phyloP scores from a whole-genome alignment of 2,113 vertebrate species.

The Colaptes auratus region DNA sequence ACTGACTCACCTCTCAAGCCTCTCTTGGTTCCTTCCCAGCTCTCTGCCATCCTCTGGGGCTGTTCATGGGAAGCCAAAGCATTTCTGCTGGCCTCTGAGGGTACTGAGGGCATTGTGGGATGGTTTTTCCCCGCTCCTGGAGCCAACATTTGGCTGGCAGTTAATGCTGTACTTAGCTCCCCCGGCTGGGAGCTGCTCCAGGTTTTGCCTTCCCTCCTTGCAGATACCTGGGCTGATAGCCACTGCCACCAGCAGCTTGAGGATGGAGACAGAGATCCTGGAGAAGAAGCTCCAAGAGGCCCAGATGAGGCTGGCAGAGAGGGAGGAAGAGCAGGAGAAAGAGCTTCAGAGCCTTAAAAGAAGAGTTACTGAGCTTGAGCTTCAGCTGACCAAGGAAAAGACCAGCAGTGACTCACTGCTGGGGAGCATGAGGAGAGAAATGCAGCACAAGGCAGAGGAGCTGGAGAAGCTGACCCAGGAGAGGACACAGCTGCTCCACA shows the following conservation, averaged over 20 bases:
- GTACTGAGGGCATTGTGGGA: not conserved
- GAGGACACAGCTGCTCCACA: slow-evolving; percentile 75
- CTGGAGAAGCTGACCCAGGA: slow-evolving; percentile 77
- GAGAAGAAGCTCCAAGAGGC: slow-evolving; percentile 75
- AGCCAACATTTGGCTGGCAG: not conserved
- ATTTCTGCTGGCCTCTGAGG: not conserved
- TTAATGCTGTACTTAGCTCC: not conserved
- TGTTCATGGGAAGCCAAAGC: not conserved
- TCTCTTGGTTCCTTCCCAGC: no score
- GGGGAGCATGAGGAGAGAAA: slow-evolving; percentile 74
- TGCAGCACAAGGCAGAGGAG: slow-evolving; percentile 79
- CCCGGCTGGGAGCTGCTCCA: not conserved
- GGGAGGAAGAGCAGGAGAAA: slow-evolving; percentile 70
- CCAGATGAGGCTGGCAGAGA: slow-evolving; percentile 63
- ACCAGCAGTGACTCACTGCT: slow-evolving; percentile 60
- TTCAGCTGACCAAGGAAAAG: slow-evolving; percentile 77
- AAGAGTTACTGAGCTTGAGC: slow-evolving; percentile 69
- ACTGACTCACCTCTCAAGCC: no score
- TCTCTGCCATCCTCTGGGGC: no score
- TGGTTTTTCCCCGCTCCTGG: not conserved
- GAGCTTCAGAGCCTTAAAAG: slow-evolving; percentile 75
- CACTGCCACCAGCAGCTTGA: slow-evolving; percentile 72
- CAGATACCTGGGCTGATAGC: slow-evolving; percentile 80
- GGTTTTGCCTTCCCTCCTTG: slow-evolving; percentile 14
- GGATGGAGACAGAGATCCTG: slow-evolving; percentile 70